Base-by-base conservation (phyloP, 2,113 vertebrate genomes). In the Neolamprologus caudopunctatus region DNA sequence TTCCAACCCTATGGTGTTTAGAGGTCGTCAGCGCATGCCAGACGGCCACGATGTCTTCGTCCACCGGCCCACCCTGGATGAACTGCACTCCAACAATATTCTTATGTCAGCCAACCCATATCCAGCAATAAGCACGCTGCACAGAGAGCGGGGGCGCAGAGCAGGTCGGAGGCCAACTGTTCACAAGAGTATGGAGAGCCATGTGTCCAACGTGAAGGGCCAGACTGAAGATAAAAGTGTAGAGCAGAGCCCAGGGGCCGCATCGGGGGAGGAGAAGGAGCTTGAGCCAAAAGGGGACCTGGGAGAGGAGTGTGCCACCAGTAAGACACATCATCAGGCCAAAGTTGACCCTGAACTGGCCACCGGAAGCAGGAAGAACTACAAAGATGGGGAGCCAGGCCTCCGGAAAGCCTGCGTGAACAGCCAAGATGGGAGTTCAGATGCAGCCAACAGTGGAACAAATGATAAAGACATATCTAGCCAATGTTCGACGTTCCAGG, bases 41-140 rank as follows among this genome's bases (percentile, higher is more conserved):
- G 97, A 98, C 1, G 92, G 97, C 42, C 97, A 97, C 4, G 97
- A 98, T 13, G 84, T 98, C 53, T 97, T 97, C 0, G 94, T 97
- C 24, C 97, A 98, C 86, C 97, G 97, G 4, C 95, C 95, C 81
- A 91, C 94, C 21, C 88, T 98, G 4, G 97, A 97, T 12, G 97
- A 97, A 35, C 95, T 98, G 55, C 97, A 97, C 1, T 96, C 97
- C 85, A 98, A 97, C 92, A 85, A 97, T 71, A 89, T 97, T 82
- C 94, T 98, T 2, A 96, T 97, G 96, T 96, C 98, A 3, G 85
- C 95, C 17, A 95, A 96, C 83, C 97, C 97, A 0, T 98, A 97
- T 71, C 97, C 97, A 2, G 96, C 97, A 1, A 96, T 97, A 79
- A 94, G 96, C 92, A 96, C 95, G 0, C 92, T 98, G 93, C 97